Evolutionary conservation across 1,140 invertebrate genomes (phyloP), one percentile per base, ranked within the genome.

Genomic region (Anastrepha ludens): DNA sequence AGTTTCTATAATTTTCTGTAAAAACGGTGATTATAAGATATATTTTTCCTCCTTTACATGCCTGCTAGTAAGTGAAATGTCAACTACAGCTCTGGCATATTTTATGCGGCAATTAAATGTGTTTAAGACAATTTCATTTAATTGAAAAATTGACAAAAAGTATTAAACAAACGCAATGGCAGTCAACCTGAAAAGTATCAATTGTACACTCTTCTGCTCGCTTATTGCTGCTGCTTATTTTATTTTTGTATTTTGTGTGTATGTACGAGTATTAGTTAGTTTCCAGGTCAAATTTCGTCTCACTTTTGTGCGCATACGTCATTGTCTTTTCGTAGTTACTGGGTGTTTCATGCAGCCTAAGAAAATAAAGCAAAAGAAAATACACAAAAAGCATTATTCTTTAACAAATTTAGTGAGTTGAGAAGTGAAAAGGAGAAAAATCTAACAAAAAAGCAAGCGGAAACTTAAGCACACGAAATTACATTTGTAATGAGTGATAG

Each of bases 261-360:
- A 55, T 15, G 17, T 81, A 81, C 20, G 17, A 17, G 47, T 20
- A 3, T 9, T 17, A 55, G n/a, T 81, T 81, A 7, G 74, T 55
- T 81, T 81, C 11, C 44, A 81, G 47, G 74, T 55, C 74, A 81
- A 55, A 81, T 55, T 44, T 50, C 74, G 74, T 81, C 47, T 81
- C 74, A 81, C 74, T 81, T 81, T 81, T 47, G 55, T 81, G 74
- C 74, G 74, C 17, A 74, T 74, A 41, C 67, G 67, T 74, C 64
- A 67, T 29, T 67, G 64, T 39, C 64, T 67, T 9, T 47, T 39
- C 3, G 67, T 15, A 11, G 9, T 74, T 39, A 20, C 0, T 39
- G 64, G n/a, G 20, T 29, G 29, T 11, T 39, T 41, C 64, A 20
- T 39, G 20, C 11, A 55, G 50, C 11, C 50, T 55, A 55, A 8